phyloP scores from a whole-genome alignment of 2,888 invertebrate species.

The Metalampra italica region DNA sequence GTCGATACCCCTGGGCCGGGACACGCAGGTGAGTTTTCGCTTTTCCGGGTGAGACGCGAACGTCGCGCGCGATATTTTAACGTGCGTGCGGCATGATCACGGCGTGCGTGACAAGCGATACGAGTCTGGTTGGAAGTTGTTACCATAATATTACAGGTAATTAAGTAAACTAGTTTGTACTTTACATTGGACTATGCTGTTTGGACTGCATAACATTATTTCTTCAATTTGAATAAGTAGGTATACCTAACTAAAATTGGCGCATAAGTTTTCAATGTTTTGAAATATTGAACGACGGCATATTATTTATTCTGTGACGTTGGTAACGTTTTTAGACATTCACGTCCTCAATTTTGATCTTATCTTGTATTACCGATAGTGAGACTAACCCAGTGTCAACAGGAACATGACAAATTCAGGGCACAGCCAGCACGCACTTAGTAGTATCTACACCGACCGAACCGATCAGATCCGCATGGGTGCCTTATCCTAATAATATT shows the following conservation, averaged over 20 bases:
- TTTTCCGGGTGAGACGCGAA: conserved; percentile 22
- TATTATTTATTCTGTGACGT: no score
- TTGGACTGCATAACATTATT: not conserved
- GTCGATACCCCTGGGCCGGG: conserved; percentile 77
- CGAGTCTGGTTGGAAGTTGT: not conserved
- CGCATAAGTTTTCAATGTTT: not conserved
- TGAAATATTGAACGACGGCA: no score
- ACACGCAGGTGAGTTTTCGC: conserved; percentile 68
- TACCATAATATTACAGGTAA: not conserved
- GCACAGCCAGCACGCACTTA: not conserved
- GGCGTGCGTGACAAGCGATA: not conserved
- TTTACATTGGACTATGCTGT: not conserved
- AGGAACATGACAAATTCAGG: not conserved
- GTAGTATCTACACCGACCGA: no score
- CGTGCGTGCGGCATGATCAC: no score
- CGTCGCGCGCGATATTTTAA: conserved; percentile 4
- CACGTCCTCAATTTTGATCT: not conserved
- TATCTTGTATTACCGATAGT: not conserved
- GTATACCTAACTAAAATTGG: not conserved
- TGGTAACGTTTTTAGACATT: not conserved
- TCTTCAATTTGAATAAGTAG: no score
- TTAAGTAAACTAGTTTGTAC: not conserved
- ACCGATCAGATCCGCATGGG: no score
- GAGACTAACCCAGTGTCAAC: not conserved
- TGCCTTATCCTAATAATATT: no score